These are phyloP conservation scores for Styela plicata DNA, from an alignment of 23 tunicate species.

Conservation along the genomic window DNA sequence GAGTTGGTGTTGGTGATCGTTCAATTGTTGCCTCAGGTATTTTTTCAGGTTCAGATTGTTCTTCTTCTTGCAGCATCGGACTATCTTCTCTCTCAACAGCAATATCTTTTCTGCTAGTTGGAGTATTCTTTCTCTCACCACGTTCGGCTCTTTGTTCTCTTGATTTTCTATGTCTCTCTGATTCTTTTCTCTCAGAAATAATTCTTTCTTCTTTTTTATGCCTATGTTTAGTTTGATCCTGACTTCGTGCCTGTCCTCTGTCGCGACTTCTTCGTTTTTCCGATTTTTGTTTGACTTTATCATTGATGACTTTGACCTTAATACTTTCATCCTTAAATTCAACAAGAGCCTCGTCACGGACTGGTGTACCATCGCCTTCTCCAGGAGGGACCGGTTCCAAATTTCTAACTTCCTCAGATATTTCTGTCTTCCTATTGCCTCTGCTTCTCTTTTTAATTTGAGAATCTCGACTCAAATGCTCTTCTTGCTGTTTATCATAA, in stretches of 20 bases:
- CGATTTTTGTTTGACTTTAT: slow-evolving; percentile 3
- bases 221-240: background rate
- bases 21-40: background rate
- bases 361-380: slow-evolving; percentile 91
- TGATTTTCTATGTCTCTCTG: background rate
- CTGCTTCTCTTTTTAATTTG: slow-evolving; percentile 5
- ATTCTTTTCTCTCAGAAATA: background rate
- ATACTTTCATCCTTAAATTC: slow-evolving; percentile 7
- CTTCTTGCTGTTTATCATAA: background rate
- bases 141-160: background rate
- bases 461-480: background rate
- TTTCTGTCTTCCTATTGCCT: background rate
- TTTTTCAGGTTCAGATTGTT: background rate
- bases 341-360: slow-evolving; percentile 69
- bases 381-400: slow-evolving; percentile 23
- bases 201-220: background rate
- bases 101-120: background rate
- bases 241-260: background rate
- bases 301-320: slow-evolving; percentile 10
- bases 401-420: slow-evolving; percentile 7
- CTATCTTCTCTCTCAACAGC: background rate
- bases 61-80: background rate
- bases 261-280: slow-evolving; percentile 6
- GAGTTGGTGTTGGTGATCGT: slow-evolving; percentile 17
- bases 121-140: slow-evolving; percentile 10